A percentile compares a stretch with the other conserved stretches of the same genome.
These are phyloP conservation scores for Pterophyllum scalare DNA, from an alignment of 2,113 vertebrate species.

Conservation along the genomic window DNA sequence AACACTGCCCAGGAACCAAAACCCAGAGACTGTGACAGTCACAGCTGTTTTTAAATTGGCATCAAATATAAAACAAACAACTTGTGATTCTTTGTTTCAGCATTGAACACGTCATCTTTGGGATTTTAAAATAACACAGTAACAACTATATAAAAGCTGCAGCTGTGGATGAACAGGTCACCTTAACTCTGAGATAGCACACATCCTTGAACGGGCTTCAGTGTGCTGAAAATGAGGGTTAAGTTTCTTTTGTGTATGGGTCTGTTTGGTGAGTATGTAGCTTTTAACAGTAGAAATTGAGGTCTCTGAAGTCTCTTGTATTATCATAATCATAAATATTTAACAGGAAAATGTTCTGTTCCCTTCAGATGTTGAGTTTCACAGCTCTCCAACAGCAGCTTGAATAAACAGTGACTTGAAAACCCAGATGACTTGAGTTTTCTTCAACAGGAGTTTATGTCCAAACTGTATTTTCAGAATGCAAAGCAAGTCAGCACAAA, in stretches of 20 bases:
- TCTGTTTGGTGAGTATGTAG: slow-evolving; percentile 28
- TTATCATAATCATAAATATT: slow-evolving; percentile 56
- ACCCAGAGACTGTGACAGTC: background rate
- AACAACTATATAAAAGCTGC: background rate
- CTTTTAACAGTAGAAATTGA: background rate
- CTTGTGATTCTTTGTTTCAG: background rate
- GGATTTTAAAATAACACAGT: background rate
- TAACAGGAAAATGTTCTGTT: background rate
- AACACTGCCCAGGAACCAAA: rapidly evolving
- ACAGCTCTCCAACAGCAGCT: background rate
- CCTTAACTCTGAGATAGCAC: background rate
- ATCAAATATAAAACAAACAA: background rate
- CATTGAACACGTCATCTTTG: rapidly evolving
- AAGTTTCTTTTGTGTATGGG: background rate
- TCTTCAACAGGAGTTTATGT: background rate
- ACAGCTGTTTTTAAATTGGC: no score
- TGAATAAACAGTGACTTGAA: background rate
- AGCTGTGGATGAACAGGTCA: slow-evolving; percentile 15
- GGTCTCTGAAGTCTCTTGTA: slow-evolving; percentile 13
- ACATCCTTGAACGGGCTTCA: background rate
- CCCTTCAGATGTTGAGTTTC: slow-evolving; percentile 7
- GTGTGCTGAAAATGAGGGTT: slow-evolving; percentile 19
- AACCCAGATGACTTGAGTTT: background rate
- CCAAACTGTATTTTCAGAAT: background rate
- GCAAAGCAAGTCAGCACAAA: background rate